Percentiles rank a stretch among this genome's conserved stretches.
Conservation (phyloP, 2,888 invertebrate genomes). For the Stenodema calcarata region DNA sequence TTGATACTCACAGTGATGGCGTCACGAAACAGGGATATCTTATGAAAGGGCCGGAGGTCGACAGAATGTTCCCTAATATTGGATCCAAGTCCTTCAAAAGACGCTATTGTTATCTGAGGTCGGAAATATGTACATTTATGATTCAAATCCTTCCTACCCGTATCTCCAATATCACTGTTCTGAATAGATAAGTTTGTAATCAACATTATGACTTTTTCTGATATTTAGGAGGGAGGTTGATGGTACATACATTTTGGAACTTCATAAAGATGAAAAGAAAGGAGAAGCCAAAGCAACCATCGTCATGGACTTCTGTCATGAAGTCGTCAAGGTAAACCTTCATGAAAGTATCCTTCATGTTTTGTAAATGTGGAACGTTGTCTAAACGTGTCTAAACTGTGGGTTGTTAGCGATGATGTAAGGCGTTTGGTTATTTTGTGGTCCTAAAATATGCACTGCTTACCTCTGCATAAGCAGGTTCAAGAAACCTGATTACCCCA, state of each 20-base stretch:
- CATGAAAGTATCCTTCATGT: no score
- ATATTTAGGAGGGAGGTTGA: constrained; percentile 78
- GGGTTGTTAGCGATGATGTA: no score
- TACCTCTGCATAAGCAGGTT: no score
- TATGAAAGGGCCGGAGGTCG: constrained; percentile 90
- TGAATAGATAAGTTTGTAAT: not conserved
- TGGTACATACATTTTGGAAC: constrained; percentile 87
- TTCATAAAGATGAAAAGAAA: constrained; percentile 92
- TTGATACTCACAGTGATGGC: constrained; percentile 64
- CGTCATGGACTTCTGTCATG: constrained; percentile 92
- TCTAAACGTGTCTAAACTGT: no score
- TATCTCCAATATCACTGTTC: not conserved
- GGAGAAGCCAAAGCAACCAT: constrained; percentile 89
- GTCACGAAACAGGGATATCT: constrained; percentile 91
- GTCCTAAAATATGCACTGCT: not conserved
- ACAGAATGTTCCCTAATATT: constrained; percentile 89
- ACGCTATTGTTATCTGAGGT: constrained; percentile 81
- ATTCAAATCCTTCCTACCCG: no score
- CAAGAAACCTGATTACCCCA: no score
- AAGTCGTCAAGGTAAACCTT: constrained; percentile 78
- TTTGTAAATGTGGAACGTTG: no score
- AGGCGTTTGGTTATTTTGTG: no score
- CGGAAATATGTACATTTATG: not conserved
- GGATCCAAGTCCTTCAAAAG: constrained; percentile 92
- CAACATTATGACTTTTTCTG: not conserved